Evolutionary conservation across 2,797 vertebrate genomes (phyloP).

Genomic region (Siniperca scherzeri): DNA sequence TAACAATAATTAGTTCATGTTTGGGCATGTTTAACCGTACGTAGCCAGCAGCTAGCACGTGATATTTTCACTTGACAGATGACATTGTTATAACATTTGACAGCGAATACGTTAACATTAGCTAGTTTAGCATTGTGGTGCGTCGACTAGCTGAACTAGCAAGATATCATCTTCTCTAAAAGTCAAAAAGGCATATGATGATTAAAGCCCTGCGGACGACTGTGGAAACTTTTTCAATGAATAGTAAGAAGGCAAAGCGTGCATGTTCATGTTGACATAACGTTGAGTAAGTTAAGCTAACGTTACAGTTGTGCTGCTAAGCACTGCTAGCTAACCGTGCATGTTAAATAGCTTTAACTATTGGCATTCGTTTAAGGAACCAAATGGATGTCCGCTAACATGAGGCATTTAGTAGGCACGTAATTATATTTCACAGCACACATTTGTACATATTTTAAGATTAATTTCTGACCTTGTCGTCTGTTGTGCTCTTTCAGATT

Average conservation of each 20-base stretch:
- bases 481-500: slow-evolving; percentile 50
- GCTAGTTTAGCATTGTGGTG: not conserved
- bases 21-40: not conserved
- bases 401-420: fast-evolving
- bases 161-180: fast-evolving
- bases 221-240: no score
- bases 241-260: not conserved
- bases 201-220: fast-evolving
- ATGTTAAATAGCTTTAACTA: not conserved
- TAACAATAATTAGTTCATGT: not conserved
- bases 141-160: not conserved
- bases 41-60: not conserved
- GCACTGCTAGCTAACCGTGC: not conserved
- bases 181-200: fast-evolving
- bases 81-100: not conserved
- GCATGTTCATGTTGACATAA: not conserved
- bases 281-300: not conserved
- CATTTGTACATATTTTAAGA: not conserved
- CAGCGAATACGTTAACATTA: not conserved
- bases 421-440: not conserved
- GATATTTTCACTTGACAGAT: not conserved
- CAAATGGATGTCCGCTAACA: not conserved
- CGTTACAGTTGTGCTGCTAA: not conserved
- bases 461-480: slow-evolving; percentile 85
- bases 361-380: not conserved